Evolutionary conservation across 2,797 vertebrate species (phyloP), one percentile per base, ranked within the genome.

Genomic region (Anabas testudineus): DNA sequence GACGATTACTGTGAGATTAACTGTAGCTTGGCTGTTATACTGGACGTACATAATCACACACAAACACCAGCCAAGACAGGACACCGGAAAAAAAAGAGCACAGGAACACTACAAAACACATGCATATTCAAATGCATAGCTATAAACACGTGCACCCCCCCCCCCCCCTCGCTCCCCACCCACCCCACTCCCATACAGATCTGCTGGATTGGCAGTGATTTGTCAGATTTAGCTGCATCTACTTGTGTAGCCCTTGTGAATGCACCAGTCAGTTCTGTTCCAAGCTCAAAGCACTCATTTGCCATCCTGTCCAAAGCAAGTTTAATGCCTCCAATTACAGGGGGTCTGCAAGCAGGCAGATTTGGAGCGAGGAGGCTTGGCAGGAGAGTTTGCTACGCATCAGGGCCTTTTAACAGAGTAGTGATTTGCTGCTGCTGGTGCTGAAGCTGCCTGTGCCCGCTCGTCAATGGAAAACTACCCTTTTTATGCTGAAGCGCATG

Each of bases 261-360:
- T 90, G 88, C 89, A 87, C 69, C 80, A 89, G 86, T 88, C 88
- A 86, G 80, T 88, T 91, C 83, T 90, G 84, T 79, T 87, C 91
- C 90, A 80, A 89, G 82, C 87, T 90, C 86, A 88, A 82, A 92
- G 87, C 74, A 73, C 81, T 90, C 91, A 89, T 90, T 91, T 91
- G 80, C 91, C 79, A 77, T 84, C 88, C 87, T 91, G 92, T 92
- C 92, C 93, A 93, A 93, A 92, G 90, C 88, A 81, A 90, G 89
- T 94, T 93, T 94, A 94, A 94, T 93, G 93, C 92, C 90, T 92
- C 91, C 93, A 94, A 94, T 94, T 95, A 93, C 87, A 88, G 87
- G 67, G 84, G 89, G 87, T 88, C 87, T 91, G 86, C 87, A 85
- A 90, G 88, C 84, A 85, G 88, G 88, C 91, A 89, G 89, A 93